phyloP scores from a whole-genome alignment of 2,888 invertebrate species.

The Apotomis capreana region DNA sequence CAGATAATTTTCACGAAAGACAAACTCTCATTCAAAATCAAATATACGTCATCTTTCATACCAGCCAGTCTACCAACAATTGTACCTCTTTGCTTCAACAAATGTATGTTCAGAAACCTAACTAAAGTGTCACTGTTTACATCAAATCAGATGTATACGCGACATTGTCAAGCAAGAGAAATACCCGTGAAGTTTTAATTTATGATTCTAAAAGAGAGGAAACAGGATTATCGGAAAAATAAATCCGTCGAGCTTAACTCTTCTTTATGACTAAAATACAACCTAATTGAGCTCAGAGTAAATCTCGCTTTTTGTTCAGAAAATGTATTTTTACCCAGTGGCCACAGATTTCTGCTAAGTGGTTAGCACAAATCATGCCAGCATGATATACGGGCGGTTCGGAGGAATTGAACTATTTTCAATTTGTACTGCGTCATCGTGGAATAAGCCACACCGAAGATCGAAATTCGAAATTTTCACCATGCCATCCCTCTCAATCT shows the following conservation, averaged over 20 bases:
- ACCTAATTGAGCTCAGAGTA: slow-evolving; percentile 20
- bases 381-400: slow-evolving; percentile 33
- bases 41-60: too few relatives aligned
- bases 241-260: slow-evolving; percentile 14
- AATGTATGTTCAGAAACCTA: too few relatives aligned
- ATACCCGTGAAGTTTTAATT: too few relatives aligned
- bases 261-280: slow-evolving; percentile 32
- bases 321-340: slow-evolving; percentile 29
- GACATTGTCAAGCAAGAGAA: too few relatives aligned
- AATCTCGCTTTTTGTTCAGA: slow-evolving; percentile 20
- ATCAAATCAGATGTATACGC: too few relatives aligned
- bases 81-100: too few relatives aligned
- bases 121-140: too few relatives aligned
- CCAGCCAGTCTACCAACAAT: too few relatives aligned
- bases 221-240: slow-evolving; percentile 5
- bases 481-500: too few relatives aligned
- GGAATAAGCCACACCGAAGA: neutral
- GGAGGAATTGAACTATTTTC: slow-evolving; percentile 33
- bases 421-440: slow-evolving; percentile 26
- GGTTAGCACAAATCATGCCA: slow-evolving; percentile 34
- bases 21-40: too few relatives aligned
- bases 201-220: neutral
- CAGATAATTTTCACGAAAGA: too few relatives aligned
- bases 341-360: slow-evolving; percentile 36
- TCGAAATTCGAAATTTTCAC: too few relatives aligned